Evolutionary conservation across 2,888 invertebrate species (phyloP).

Genomic region (Taenaris catops): DNA sequence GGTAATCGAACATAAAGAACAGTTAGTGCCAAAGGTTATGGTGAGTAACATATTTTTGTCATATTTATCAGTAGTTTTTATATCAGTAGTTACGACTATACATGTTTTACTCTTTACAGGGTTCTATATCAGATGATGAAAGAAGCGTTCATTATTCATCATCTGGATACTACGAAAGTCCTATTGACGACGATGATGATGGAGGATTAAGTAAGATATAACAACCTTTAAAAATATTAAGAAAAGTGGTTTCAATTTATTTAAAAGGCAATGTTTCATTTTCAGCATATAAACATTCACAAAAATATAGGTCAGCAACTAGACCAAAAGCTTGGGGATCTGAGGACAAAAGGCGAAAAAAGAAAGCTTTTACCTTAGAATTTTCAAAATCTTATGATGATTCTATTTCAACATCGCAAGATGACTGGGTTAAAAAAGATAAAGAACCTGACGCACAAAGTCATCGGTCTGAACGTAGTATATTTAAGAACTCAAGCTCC

Average conservation of each 20-base stretch:
- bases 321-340: constrained; percentile 81
- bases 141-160: constrained; percentile 86
- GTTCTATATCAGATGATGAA: constrained; percentile 84
- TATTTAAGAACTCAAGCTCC: constrained; percentile 41
- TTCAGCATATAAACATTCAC: constrained; percentile 72
- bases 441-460: constrained; percentile 48
- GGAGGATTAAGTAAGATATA: constrained; percentile 65
- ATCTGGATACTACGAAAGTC: constrained; percentile 87
- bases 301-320: constrained; percentile 61
- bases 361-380: constrained; percentile 88
- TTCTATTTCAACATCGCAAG: constrained; percentile 72
- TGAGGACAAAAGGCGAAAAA: constrained; percentile 85
- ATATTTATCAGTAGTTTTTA: too few species aligned
- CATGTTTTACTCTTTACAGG: constrained; percentile 38
- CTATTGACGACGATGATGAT: constrained; percentile 83
- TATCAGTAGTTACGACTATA: too few species aligned
- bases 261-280: constrained; percentile 16
- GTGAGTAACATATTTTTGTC: constrained; percentile 30
- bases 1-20: constrained; percentile 45
- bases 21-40: constrained; percentile 62
- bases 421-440: constrained; percentile 61
- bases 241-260: constrained; percentile 11
- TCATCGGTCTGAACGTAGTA: constrained; percentile 50
- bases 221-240: constrained; percentile 6
- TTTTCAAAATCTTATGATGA: constrained; percentile 82